phyloP scores from a whole-genome alignment of 2,888 invertebrate species.

The Oligia strigilis region DNA sequence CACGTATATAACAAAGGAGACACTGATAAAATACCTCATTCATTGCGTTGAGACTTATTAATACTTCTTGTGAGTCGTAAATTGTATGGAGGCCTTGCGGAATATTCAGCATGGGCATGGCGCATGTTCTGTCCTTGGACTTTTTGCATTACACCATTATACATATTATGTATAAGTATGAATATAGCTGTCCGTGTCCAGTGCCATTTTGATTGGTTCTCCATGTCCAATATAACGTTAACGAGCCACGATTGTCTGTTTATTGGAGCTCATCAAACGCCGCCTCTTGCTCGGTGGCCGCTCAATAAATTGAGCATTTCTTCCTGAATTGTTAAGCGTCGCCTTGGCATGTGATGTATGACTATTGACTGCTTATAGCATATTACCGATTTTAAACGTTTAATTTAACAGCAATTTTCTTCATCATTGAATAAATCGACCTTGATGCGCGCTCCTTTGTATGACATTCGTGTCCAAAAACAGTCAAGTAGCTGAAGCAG shows the following conservation, averaged over 20 bases:
- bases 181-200: constrained; percentile 39
- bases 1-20: constrained; percentile 48
- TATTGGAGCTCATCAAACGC: constrained; percentile 62
- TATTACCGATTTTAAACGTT: constrained; percentile 24
- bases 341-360: constrained; percentile 35
- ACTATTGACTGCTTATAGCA: constrained; percentile 4
- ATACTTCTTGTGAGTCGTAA: constrained; percentile 56
- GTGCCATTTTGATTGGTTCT: constrained; percentile 57
- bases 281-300: constrained; percentile 33
- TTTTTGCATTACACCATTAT: constrained; percentile 20
- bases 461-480: constrained; percentile 28
- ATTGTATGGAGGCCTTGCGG: constrained; percentile 49
- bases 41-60: constrained; percentile 47
- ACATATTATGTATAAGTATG: not conserved
- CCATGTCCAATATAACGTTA: constrained; percentile 57
- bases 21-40: constrained; percentile 47
- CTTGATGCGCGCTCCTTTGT: constrained; percentile 28
- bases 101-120: constrained; percentile 50
- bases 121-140: constrained; percentile 34
- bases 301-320: constrained; percentile 58
- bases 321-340: constrained; percentile 49
- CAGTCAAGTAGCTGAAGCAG: not conserved
- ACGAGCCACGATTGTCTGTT: constrained; percentile 65
- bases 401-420: constrained; percentile 35
- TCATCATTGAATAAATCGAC: constrained; percentile 31